A percentile compares a stretch with the other conserved stretches of the same genome.
Conservation (phyloP, 2,113 vertebrate genomes). For the Prunella himalayana region DNA sequence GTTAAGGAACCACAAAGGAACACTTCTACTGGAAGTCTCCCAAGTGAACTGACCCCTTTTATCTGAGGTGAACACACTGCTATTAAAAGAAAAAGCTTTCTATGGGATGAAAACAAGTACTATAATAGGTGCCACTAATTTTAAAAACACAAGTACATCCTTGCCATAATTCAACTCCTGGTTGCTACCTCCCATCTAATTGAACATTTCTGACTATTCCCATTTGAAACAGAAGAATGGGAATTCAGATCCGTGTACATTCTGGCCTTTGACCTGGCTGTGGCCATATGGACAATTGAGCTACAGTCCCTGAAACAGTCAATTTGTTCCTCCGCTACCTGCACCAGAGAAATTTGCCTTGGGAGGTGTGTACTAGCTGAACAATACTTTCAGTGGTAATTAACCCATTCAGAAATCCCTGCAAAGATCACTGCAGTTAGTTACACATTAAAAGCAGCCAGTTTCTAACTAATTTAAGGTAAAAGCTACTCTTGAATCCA, state of each 20-base stretch:
- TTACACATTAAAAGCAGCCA: neutral
- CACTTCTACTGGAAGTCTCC: neutral
- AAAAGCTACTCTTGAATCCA: neutral
- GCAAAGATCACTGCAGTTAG: neutral
- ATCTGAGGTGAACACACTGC: neutral
- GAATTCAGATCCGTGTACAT: neutral
- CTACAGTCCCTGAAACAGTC: neutral
- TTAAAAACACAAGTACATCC: neutral
- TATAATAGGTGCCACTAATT: neutral
- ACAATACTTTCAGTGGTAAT: neutral
- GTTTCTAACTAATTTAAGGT: neutral
- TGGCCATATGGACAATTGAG: neutral
- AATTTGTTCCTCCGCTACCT: neutral
- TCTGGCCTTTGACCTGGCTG: neutral
- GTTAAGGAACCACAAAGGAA: neutral
- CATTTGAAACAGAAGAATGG: neutral
- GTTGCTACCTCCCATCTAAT: neutral
- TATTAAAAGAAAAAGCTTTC: neutral
- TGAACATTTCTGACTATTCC: neutral
- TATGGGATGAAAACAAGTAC: neutral
- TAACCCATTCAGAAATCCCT: neutral
- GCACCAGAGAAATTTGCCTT: neutral
- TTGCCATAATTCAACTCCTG: neutral
- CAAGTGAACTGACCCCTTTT: neutral
- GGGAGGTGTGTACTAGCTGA: neutral